Percentiles rank a stretch among this genome's conserved stretches.
Evolutionary conservation across 2,797 vertebrate genomes (phyloP).

Genomic region (Semotilus atromaculatus): DNA sequence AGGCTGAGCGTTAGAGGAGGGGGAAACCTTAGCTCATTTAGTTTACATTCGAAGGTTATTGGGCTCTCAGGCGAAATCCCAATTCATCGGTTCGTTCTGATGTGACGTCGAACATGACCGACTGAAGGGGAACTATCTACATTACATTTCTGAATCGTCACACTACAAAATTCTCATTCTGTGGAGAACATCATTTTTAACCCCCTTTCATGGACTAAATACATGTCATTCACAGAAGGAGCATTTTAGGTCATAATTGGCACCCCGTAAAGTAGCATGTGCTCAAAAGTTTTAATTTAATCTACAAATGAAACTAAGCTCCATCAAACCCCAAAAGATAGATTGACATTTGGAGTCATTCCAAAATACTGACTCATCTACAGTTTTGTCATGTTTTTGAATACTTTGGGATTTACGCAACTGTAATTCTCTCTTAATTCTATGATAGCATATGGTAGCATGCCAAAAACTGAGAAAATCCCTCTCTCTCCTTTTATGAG

Average conservation of each 20-base stretch:
- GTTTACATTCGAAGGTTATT: too few species aligned
- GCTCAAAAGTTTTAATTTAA: not conserved
- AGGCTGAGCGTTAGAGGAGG: too few species aligned
- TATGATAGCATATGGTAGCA: not conserved
- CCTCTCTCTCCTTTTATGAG: not conserved
- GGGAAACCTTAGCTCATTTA: too few species aligned
- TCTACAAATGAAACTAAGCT: not conserved
- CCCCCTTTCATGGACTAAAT: not conserved
- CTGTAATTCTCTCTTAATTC: slow-evolving; percentile 32
- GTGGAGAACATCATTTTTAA: not conserved
- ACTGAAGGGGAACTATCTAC: too few species aligned
- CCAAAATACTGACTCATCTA: not conserved
- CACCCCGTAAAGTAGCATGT: not conserved
- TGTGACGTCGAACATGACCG: too few species aligned
- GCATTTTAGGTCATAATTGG: not conserved
- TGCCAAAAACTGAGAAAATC: slow-evolving; percentile 26
- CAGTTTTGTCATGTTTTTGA: slow-evolving; percentile 4
- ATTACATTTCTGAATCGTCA: not conserved
- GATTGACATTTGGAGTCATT: slow-evolving; percentile 1
- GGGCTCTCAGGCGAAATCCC: too few species aligned
- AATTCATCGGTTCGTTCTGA: too few species aligned
- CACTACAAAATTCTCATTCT: not conserved
- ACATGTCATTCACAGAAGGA: not conserved
- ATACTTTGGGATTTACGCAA: slow-evolving; percentile 6
- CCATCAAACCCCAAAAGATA: not conserved